Evolutionary conservation across 2,113 vertebrate genomes (phyloP).

Genomic region (Osmerus mordax): DNA sequence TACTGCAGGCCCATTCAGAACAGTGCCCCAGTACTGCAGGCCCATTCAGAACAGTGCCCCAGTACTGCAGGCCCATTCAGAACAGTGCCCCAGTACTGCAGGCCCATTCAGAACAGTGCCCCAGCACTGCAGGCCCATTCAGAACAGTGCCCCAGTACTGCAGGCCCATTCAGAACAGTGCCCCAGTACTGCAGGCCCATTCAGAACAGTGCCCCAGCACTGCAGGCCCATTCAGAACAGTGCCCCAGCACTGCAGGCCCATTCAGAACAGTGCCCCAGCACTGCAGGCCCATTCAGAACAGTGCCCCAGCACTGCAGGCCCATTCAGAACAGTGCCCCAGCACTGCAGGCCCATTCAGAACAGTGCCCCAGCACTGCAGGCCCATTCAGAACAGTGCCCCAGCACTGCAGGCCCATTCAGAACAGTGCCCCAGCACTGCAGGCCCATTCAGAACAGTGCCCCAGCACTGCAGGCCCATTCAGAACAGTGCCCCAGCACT

Average conservation of each 20-base stretch:
- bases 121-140: conserved; percentile 47
- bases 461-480: no score
- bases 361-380: conserved; percentile 46
- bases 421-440: conserved; percentile 48
- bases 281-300: no score
- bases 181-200: conserved; percentile 44
- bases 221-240: conserved; percentile 65
- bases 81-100: no score
- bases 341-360: no score
- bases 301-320: conserved; percentile 40
- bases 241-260: conserved; percentile 40
- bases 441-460: conserved; percentile 44
- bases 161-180: conserved; percentile 63
- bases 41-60: conserved; percentile 60
- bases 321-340: conserved; percentile 50
- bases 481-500: conserved; percentile 50
- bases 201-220: no score
- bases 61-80: conserved; percentile 48
- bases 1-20: conserved; percentile 46
- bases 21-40: no score
- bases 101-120: conserved; percentile 62
- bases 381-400: conserved; percentile 46
- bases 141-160: no score
- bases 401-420: no score
- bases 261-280: conserved; percentile 49